Conservation (phyloP, 2,888 invertebrate species). For the Meandrusa payeni region DNA sequence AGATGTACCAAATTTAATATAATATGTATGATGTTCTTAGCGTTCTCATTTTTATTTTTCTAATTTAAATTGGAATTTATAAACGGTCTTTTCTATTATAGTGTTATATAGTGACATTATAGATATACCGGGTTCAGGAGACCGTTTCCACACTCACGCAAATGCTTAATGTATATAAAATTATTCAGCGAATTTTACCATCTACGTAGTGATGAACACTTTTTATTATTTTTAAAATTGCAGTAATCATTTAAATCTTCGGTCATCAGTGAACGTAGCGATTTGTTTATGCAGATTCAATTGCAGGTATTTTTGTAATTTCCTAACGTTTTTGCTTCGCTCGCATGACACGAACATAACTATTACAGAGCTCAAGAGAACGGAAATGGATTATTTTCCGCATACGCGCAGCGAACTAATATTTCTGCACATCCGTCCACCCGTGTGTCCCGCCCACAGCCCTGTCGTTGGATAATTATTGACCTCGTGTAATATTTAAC, state of each 20-base stretch:
- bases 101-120: no score
- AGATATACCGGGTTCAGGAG: no score
- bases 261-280: neutral
- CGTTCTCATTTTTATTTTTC: no score
- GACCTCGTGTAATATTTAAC: slow-evolving; percentile 28
- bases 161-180: no score
- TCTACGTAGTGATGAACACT: neutral
- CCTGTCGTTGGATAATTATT: slow-evolving; percentile 48
- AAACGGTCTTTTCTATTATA: no score
- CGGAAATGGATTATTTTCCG: slow-evolving; percentile 70
- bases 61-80: no score
- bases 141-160: no score
- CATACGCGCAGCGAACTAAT: slow-evolving; percentile 50
- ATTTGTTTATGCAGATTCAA: slow-evolving; percentile 9
- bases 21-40: no score
- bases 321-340: slow-evolving; percentile 17
- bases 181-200: no score
- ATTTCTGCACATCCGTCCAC: slow-evolving; percentile 43
- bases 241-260: neutral
- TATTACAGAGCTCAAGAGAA: slow-evolving; percentile 29
- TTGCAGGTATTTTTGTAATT: slow-evolving; percentile 12
- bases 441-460: slow-evolving; percentile 33
- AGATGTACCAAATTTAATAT: no score
- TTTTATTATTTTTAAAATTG: neutral
- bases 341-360: slow-evolving; percentile 28